Evolutionary conservation across 2,113 vertebrate species (phyloP).

Genomic region (Entelurus aequoreus): DNA sequence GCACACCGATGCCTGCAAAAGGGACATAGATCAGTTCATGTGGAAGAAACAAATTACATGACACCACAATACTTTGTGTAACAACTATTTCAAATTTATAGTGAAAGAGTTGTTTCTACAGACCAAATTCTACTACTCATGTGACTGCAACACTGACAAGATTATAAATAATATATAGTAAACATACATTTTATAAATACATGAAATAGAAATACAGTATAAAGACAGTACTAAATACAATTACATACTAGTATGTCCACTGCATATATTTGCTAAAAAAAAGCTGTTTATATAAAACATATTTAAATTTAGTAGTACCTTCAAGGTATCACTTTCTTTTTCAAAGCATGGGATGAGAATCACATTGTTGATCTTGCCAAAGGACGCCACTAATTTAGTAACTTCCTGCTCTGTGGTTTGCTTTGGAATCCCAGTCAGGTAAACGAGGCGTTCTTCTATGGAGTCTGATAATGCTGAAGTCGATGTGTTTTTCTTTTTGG

Average conservation of each 20-base stretch:
- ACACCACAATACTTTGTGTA: no score
- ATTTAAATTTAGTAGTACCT: conserved; percentile 24
- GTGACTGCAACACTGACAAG: no score
- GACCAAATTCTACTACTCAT: no score
- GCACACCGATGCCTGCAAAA: conserved; percentile 56
- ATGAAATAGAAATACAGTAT: no score
- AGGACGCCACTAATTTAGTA: conserved; percentile 41
- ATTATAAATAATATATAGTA: no score
- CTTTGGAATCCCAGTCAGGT: conserved; percentile 50
- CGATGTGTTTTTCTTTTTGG: conserved; percentile 50
- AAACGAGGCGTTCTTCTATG: conserved; percentile 35
- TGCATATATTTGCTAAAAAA: background rate
- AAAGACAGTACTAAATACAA: no score
- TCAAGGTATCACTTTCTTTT: conserved; percentile 39
- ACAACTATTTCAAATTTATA: no score
- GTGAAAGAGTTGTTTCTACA: no score
- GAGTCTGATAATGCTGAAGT: conserved; percentile 2
- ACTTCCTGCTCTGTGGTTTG: conserved; percentile 59
- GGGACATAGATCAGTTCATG: background rate
- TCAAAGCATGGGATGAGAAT: conserved; percentile 40
- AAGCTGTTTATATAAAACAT: background rate
- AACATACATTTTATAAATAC: no score
- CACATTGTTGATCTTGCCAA: conserved; percentile 60
- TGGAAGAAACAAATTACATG: background rate
- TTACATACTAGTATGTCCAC: no score